Evolutionary conservation across 2,888 invertebrate species (phyloP), one percentile per base, ranked within the genome.

Genomic region (Notocelia uddmanniana): DNA sequence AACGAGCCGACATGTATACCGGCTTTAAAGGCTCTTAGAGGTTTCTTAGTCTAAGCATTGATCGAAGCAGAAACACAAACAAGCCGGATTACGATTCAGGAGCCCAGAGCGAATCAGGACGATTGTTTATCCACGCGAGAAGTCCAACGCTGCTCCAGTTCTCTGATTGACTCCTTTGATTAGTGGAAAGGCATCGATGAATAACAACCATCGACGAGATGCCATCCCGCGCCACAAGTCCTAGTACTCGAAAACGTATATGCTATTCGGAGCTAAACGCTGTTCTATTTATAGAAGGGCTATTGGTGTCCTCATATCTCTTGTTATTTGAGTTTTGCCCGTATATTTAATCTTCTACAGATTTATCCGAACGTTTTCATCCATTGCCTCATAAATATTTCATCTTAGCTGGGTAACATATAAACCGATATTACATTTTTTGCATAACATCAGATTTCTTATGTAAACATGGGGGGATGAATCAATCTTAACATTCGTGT

Each of bases 91-190:
- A 74, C 69, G 70, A 70, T 74, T 60, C 67, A 45, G 68, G 48
- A 52, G 62, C 68, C 41, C 73, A 75, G 58, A 76, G 78, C 78
- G 79, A 81, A 84, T 84, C 84, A 83, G 80, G 74, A 76, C 76
- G 81, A 82, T 84, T 83, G 82, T 82, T 82, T 80, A 79, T 79
- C 80, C 73, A 76, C 78, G 82, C 74, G 79, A 79, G 75, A 69
- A 80, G 81, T 80, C 76, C 79, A 78, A 73, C 76, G 80, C 76
- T 76, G 77, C 76, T 79, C 50, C 26, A 55, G 69, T 64, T 60
- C 37, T 52, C 76, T 74, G 83, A 83, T 84, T 83, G 83, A 83
- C 82, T 83, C 79, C 80, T 82, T 83, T 84, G 85, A 83, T 80
- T 81, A 83, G 77, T 77, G 63, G 50, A 76, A 76, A 77, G 77